Evolutionary conservation across 2,797 vertebrate species (phyloP), one percentile per base, ranked within the genome.

Genomic region (Argyrosomus regius): DNA sequence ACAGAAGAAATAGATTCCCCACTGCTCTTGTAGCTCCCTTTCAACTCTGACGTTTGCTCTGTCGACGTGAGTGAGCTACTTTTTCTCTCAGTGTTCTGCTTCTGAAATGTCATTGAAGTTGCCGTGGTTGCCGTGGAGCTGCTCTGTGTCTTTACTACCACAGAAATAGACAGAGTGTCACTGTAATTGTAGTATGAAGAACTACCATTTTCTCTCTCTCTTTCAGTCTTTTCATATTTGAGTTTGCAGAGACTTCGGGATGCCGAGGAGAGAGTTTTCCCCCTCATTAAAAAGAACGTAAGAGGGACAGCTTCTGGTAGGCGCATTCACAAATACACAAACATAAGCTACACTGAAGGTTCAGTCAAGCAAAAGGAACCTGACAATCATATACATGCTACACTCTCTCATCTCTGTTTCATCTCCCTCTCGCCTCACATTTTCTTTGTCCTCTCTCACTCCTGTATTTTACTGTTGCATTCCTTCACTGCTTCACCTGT

Each of bases 241-340:
- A 91, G 83, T 84, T 88, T 83, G 84, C 78, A 78, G 64, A 87
- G 83, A 86, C 82, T 82, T 78, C 22, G 16, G 78, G 62, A 67
- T 78, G 75, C 80, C 13, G 45, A 80, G 78, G 74, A 85, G 85
- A 80, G 77, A 85, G 79, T 90, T 80, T 81, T 83, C 62, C 82
- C 83, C 77, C 73, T 89, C 86, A 85, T 91, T 90, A 89, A 91
- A 91, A 91, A 80, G 48, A 26, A 28, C 18, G 79, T 45, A 63
- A 74, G 62, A 76, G 60, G 39, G 67, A 66, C 49, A 22, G 65
- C 61, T 60, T 52, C 57, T 86, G 78, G 53, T 72, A 80, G 73
- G 48, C 65, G 50, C 67, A 39, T 76, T 57, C 17, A 73, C 48
- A 70, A 69, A 78, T 62, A 66, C 71, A 68, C 49, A 56, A 69